A percentile compares a stretch with the other conserved stretches of the same genome.
Evolutionary conservation across 2,797 vertebrate genomes (phyloP).

Genomic region (Apodemus agrarius): DNA sequence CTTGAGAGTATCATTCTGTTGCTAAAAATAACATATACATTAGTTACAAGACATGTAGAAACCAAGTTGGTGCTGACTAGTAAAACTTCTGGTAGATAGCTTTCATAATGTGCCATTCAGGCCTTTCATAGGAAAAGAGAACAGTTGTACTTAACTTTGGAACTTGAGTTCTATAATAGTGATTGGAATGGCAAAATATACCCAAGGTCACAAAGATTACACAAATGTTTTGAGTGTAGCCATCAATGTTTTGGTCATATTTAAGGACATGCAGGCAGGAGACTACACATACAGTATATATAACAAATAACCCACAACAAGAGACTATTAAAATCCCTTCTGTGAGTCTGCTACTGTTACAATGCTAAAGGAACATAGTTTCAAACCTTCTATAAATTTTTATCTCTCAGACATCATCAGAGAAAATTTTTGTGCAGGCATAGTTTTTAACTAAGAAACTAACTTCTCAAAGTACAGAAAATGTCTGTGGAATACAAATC

Average conservation of each 20-base stretch:
- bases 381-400: neutral
- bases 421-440: neutral
- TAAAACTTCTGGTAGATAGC: neutral
- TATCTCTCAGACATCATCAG: neutral
- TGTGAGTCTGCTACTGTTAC: neutral
- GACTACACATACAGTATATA: neutral
- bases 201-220: too few relatives aligned
- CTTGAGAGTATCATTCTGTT: neutral
- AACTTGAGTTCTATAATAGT: neutral
- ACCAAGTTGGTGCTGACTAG: neutral
- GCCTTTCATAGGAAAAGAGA: too few relatives aligned
- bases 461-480: neutral
- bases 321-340: neutral
- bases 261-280: neutral
- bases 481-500: neutral
- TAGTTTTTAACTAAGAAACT: neutral
- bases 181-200: neutral
- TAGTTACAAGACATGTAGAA: neutral
- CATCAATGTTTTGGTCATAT: neutral
- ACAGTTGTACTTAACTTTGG: neutral
- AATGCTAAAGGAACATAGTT: neutral
- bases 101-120: neutral
- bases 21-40: neutral
- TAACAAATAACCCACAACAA: neutral
- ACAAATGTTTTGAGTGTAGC: neutral